Conservation (phyloP, 2,888 invertebrate genomes). For the Leptopilina syphax region DNA sequence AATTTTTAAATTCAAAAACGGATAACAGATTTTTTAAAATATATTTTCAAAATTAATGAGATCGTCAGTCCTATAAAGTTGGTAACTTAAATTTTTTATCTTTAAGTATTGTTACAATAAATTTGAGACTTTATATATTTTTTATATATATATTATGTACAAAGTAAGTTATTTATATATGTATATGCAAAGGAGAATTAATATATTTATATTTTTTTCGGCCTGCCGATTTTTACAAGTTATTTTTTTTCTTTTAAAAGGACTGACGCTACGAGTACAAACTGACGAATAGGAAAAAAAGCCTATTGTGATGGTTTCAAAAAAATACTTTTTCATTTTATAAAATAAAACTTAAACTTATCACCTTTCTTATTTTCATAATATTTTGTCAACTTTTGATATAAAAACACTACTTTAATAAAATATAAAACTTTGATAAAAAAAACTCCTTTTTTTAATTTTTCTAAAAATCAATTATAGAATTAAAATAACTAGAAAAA, state of each 20-base stretch:
- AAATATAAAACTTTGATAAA: too few relatives aligned
- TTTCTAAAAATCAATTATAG: too few relatives aligned
- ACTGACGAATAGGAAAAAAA: conserved; percentile 47
- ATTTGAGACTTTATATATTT: not conserved
- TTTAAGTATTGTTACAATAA: conserved; percentile 11
- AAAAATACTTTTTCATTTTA: not conserved
- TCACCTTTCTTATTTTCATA: too few relatives aligned
- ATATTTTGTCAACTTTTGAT: too few relatives aligned
- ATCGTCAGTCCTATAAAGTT: conserved; percentile 10
- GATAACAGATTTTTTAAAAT: too few relatives aligned
- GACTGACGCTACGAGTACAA: conserved; percentile 25
- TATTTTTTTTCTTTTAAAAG: not conserved
- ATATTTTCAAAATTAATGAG: too few relatives aligned
- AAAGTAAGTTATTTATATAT: conserved; percentile 13
- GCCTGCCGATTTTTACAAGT: conserved; percentile 23
- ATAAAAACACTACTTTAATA: too few relatives aligned
- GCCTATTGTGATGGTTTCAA: not conserved
- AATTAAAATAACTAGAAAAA: too few relatives aligned
- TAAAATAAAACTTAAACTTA: too few relatives aligned
- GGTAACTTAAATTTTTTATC: not conserved
- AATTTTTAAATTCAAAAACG: too few relatives aligned
- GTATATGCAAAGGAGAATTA: not conserved
- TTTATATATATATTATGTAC: conserved; percentile 19
- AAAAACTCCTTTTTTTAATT: too few relatives aligned
- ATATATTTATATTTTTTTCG: conserved; percentile 23